Evolutionary conservation across 2,888 invertebrate genomes (phyloP).

Genomic region (Troides aeacus): DNA sequence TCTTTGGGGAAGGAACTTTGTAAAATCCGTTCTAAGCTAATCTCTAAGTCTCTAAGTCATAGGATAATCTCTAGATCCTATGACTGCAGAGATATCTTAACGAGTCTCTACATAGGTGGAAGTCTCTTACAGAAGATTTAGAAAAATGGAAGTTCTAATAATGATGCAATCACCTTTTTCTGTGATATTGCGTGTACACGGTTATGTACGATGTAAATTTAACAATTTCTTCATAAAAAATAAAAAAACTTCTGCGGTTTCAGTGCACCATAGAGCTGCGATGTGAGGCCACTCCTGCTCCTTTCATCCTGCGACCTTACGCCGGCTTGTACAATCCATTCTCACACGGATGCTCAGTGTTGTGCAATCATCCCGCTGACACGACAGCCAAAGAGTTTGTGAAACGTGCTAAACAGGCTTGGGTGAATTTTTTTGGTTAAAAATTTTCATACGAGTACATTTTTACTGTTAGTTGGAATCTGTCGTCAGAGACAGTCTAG

Average conservation of each 20-base stretch:
- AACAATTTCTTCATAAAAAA: not conserved
- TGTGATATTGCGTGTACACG: not conserved
- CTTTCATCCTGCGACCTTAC: conserved; percentile 87
- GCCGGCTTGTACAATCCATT: conserved; percentile 91
- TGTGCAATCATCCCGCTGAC: conserved; percentile 92
- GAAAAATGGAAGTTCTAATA: not conserved
- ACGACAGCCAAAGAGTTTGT: conserved; percentile 85
- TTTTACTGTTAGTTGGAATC: too few relatives aligned
- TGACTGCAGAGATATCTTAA: too few relatives aligned
- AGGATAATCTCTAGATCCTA: too few relatives aligned
- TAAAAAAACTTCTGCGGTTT: conserved; percentile 28
- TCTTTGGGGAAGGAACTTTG: too few relatives aligned
- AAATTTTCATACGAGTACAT: too few relatives aligned
- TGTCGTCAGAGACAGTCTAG: too few relatives aligned
- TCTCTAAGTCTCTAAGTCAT: too few relatives aligned
- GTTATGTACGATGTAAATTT: not conserved
- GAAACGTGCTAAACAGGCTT: conserved; percentile 84
- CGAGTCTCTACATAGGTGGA: too few relatives aligned
- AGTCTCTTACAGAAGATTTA: not conserved
- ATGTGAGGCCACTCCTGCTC: conserved; percentile 84
- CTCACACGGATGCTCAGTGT: conserved; percentile 87
- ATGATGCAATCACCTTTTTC: not conserved
- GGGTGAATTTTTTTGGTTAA: conserved; percentile 69
- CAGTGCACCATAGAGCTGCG: conserved; percentile 67
- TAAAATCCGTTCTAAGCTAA: too few relatives aligned